Base-by-base conservation (phyloP, 2,797 vertebrate species). In the Notolabrus celidotus region DNA sequence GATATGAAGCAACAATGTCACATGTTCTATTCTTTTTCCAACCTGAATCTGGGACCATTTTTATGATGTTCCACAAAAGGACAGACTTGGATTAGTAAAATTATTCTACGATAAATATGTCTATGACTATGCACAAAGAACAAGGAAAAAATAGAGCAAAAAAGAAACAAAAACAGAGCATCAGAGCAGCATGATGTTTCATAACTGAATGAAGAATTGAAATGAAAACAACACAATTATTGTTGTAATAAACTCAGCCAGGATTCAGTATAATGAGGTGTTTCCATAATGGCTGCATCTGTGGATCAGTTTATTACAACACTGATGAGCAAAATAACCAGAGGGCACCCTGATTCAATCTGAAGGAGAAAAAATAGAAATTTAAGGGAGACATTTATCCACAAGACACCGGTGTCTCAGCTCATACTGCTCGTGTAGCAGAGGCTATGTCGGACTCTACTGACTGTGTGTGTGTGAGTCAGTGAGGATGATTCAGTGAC, bases 401-500 rank as follows among this genome's bases (percentile, higher is more conserved):
- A 36, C 4, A 45, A 60, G 58, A 61, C 25, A 61, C 41, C 2
- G 0, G 20, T 60, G 58, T 74, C 64, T 29, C 61, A 12, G 57
- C 54, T 62, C 45, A 51, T 50, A 41, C 10, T 65, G 17, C 45
- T 72, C 46, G 56, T 77, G 64, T 36, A 69, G 49, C 58, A 55
- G 25, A 50, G 38, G 66, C 56, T 57, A 61, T 54, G 57, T 52
- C 55, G 33, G 59, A 60, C 58, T 49, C 36, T 4, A 14, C 22
- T 33, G 57, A 58, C 46, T 70, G 43, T 38, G 19, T 12, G 20
- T 73, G 59, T 56, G 58, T 73, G 81, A 81, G 67, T 82, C 80
- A 79, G 70, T 74, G 53, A 29, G 63, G 55, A 60, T 86, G 75
- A 89, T 68, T 88, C 78, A 79, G 5, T 76, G 82, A 85, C 74